Conservation (phyloP, 2,888 invertebrate genomes). For the Priocnemis perturbator region DNA sequence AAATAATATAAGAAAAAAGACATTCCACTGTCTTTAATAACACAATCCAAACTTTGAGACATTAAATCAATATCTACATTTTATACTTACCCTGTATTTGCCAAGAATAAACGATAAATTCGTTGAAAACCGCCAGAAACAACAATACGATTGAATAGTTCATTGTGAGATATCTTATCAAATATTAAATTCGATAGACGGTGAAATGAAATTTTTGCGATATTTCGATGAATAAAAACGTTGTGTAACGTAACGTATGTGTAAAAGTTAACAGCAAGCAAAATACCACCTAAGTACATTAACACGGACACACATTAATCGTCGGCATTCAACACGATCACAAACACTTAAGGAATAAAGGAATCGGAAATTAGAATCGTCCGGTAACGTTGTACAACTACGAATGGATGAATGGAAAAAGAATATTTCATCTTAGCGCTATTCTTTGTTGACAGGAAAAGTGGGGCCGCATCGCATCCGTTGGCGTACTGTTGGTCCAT, state of each 20-base stretch:
- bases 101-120: not conserved
- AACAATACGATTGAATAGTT: not conserved
- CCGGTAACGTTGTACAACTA: constrained; percentile 12
- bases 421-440: constrained; percentile 42
- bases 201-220: too few species aligned
- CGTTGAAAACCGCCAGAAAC: constrained; percentile 14
- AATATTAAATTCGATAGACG: not conserved
- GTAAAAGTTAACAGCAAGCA: too few species aligned
- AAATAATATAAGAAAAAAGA: not conserved
- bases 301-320: too few species aligned
- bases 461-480: constrained; percentile 63
- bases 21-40: not conserved
- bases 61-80: not conserved
- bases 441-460: constrained; percentile 3
- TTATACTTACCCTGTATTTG: constrained; percentile 4
- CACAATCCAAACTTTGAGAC: not conserved
- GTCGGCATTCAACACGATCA: not conserved
- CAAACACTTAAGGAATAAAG: not conserved
- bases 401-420: constrained; percentile 39
- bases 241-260: too few species aligned
- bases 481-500: constrained; percentile 65
- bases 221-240: too few species aligned
- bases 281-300: too few species aligned
- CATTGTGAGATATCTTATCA: not conserved
- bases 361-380: not conserved